Conservation (phyloP, 2,888 invertebrate species). For the Stictocephala bisonia region DNA sequence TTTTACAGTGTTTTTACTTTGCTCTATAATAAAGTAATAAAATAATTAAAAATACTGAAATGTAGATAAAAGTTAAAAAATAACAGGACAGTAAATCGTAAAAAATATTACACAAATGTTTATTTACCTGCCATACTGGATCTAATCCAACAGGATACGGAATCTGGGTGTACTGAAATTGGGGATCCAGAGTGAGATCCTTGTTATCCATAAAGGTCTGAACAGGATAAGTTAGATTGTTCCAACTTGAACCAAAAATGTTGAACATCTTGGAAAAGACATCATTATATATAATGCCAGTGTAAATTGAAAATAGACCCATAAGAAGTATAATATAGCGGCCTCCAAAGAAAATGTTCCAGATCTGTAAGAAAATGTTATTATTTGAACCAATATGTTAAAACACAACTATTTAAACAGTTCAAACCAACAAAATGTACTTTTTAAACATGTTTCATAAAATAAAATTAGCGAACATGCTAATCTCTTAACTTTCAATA, state of each 20-base stretch:
- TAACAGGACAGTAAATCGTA: background rate
- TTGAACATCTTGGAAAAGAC: constrained; percentile 81
- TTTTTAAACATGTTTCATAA: no score
- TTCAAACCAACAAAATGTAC: no score
- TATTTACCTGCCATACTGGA: constrained; percentile 75
- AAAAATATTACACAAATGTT: background rate
- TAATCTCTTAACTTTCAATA: no score
- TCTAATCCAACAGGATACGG: constrained; percentile 81
- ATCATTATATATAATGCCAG: constrained; percentile 83
- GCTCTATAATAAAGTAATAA: background rate
- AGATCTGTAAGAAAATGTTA: constrained; percentile 70
- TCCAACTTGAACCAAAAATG: constrained; percentile 72
- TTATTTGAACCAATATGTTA: no score
- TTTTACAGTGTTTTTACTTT: background rate
- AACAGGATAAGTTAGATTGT: constrained; percentile 62
- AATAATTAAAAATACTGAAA: background rate
- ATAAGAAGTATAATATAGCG: constrained; percentile 83
- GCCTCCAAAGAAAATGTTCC: constrained; percentile 80
- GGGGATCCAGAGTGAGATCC: constrained; percentile 66
- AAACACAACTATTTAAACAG: no score
- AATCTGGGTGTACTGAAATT: constrained; percentile 62
- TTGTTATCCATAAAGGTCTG: constrained; percentile 51
- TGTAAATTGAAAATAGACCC: constrained; percentile 83
- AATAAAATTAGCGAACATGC: no score
- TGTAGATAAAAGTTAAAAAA: background rate